These are phyloP conservation scores for Tolypeutes matacus DNA, from an alignment of 2,797 vertebrate genomes.

Conservation along the genomic window DNA sequence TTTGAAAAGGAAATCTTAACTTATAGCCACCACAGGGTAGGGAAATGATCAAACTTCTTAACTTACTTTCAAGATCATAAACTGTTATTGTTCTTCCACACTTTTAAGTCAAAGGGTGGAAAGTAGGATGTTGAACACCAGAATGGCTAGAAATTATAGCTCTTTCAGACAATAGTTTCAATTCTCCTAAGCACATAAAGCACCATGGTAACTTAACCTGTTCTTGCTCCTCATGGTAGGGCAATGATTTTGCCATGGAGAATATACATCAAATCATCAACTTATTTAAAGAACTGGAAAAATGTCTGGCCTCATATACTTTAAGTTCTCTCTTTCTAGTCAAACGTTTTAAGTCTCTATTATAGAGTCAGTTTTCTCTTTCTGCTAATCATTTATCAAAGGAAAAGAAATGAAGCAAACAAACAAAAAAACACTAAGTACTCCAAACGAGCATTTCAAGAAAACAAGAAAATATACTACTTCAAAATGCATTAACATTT, in stretches of 20 bases:
- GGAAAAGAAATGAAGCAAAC: slow-evolving; percentile 72
- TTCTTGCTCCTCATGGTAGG: neutral
- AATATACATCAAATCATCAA: neutral
- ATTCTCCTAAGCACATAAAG: neutral
- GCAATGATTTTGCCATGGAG: neutral
- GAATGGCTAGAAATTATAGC: neutral
- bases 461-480: slow-evolving; percentile 71
- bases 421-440: slow-evolving; percentile 41
- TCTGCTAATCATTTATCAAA: slow-evolving; percentile 68
- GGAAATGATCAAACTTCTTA: slow-evolving; percentile 22
- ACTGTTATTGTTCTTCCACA: neutral
- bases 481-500: slow-evolving; percentile 67
- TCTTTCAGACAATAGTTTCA: neutral
- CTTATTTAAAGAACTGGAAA: slow-evolving; percentile 47
- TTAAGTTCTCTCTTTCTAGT: slow-evolving; percentile 40
- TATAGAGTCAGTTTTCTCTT: slow-evolving; percentile 50
- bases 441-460: slow-evolving; percentile 57
- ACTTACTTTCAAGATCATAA: neutral
- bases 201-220: neutral
- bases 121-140: neutral
- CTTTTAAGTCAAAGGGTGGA: neutral
- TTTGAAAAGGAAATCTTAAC: neutral
- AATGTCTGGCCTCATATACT: neutral
- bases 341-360: slow-evolving; percentile 54
- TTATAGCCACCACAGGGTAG: neutral